phyloP scores from a whole-genome alignment of 2,113 vertebrate species.

The Tichodroma muraria region DNA sequence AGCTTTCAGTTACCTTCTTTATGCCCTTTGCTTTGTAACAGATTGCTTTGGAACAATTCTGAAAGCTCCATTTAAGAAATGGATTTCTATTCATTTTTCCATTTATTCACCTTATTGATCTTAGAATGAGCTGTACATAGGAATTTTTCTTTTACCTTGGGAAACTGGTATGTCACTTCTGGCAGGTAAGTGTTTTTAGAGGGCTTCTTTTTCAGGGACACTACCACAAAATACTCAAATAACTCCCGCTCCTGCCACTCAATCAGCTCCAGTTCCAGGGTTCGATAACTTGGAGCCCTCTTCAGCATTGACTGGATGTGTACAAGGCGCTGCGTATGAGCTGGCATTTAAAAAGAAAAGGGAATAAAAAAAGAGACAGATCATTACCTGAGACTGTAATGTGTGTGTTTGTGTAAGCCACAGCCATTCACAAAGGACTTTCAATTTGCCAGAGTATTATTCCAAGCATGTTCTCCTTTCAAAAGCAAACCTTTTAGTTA shows the following conservation, averaged over 20 bases:
- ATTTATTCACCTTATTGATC: background rate
- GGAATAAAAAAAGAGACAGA: background rate
- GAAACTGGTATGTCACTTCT: conserved; percentile 97
- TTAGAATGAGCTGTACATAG: background rate
- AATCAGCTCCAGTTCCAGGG: conserved; percentile 93
- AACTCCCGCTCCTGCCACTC: conserved; percentile 98
- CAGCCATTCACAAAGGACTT: background rate
- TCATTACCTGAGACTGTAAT: background rate
- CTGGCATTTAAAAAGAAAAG: conserved; percentile 54
- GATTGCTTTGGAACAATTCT: background rate
- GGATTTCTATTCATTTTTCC: background rate
- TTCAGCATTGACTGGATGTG: conserved; percentile 95
- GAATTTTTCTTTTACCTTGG: conserved; percentile 82
- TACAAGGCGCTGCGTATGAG: conserved; percentile 91
- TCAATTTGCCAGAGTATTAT: background rate
- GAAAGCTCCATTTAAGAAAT: background rate
- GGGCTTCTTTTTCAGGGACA: conserved; percentile 95
- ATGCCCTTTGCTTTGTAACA: background rate
- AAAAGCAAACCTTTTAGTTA: background rate
- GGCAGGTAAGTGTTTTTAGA: conserved; percentile 90
- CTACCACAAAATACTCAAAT: conserved; percentile 97
- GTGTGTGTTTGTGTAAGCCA: background rate
- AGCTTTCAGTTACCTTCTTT: background rate
- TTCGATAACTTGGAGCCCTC: conserved; percentile 92
- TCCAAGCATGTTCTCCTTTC: background rate